Evolutionary conservation across 2,797 vertebrate species (phyloP).

Genomic region (Acrossocheilus fasciatus): DNA sequence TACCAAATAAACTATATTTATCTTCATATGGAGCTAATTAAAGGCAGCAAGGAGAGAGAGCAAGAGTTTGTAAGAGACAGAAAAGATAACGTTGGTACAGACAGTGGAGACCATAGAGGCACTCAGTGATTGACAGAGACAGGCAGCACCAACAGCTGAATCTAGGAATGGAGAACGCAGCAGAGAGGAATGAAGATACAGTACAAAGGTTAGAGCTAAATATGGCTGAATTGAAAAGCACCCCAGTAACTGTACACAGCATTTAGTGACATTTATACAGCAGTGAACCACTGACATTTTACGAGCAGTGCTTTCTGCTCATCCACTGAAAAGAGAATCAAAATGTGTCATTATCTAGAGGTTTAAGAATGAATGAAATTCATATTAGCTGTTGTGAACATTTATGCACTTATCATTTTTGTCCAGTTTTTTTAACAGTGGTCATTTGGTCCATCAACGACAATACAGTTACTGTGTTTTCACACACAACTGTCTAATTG

Average conservation of each 20-base stretch:
- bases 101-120: neutral
- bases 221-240: conserved; percentile 46
- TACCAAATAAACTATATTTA: neutral
- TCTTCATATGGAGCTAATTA: neutral
- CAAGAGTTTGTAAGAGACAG: conserved; percentile 10
- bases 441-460: neutral
- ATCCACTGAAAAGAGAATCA: neutral
- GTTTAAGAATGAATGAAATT: neutral
- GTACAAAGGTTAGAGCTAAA: conserved; percentile 61
- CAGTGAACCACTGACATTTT: conserved; percentile 3
- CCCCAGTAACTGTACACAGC: conserved; percentile 16
- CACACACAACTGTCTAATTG: conserved; percentile 28
- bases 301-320: neutral
- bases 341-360: neutral
- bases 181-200: conserved; percentile 55
- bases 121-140: conserved; percentile 71
- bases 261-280: conserved; percentile 31
- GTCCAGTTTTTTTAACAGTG: neutral
- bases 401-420: neutral
- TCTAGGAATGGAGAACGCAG: conserved; percentile 59
- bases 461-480: neutral
- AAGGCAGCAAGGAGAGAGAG: neutral
- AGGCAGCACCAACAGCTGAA: conserved; percentile 71
- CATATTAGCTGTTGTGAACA: neutral
- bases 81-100: conserved; percentile 1